Conservation (phyloP, 2,113 vertebrate genomes). For the Tychaedon coryphoeus region DNA sequence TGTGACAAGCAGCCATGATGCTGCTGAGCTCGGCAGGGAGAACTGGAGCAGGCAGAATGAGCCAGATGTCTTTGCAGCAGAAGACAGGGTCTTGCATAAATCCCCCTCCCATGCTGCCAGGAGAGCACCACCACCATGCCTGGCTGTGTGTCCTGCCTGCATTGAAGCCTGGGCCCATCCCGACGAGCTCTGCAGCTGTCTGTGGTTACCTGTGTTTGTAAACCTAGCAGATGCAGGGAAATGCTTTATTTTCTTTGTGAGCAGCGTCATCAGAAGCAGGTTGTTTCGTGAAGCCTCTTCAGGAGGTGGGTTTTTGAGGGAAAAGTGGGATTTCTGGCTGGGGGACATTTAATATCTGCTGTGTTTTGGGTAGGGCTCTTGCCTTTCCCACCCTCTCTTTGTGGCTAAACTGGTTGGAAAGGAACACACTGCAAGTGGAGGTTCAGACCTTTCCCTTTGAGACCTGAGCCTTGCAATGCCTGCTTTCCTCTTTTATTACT, state of each 20-base stretch:
- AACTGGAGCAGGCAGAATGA: neutral
- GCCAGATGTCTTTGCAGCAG: neutral
- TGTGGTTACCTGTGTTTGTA: neutral
- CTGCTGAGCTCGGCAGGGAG: neutral
- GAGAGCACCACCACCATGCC: neutral
- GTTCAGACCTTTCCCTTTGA: neutral
- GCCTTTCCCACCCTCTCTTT: neutral
- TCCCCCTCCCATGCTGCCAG: fast-evolving
- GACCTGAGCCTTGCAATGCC: neutral
- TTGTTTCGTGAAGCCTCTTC: neutral
- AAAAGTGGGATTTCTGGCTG: neutral
- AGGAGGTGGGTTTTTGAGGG: neutral
- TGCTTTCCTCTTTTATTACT: neutral
- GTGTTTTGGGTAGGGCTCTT: neutral
- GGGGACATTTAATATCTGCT: neutral
- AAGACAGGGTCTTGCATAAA: neutral
- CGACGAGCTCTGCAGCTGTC: neutral
- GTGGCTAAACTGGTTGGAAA: neutral
- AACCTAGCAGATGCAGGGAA: neutral
- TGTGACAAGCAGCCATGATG: neutral
- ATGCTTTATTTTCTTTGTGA: neutral
- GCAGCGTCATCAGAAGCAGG: neutral
- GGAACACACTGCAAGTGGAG: neutral
- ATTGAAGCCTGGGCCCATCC: neutral
- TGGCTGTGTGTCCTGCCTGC: neutral